These are phyloP conservation scores for Xenus cinereus DNA, from an alignment of 2,113 vertebrate species.

Conservation along the genomic window DNA sequence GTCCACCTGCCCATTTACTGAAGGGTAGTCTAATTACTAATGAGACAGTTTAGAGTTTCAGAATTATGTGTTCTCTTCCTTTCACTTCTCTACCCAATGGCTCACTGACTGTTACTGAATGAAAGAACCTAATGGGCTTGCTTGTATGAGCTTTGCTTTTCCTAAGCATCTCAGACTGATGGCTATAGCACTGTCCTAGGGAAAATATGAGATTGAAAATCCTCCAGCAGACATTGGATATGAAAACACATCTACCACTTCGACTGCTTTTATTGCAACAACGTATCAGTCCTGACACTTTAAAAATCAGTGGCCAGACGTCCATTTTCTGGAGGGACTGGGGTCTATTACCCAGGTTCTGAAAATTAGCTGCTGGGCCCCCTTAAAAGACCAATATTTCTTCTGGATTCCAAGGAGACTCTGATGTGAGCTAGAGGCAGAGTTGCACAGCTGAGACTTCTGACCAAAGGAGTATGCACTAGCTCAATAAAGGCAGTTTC, in stretches of 20 bases:
- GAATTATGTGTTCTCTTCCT: background rate
- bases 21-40: background rate
- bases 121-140: background rate
- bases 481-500: background rate
- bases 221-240: background rate
- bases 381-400: background rate
- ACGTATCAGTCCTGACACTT: background rate
- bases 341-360: background rate
- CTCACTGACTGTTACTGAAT: background rate
- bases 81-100: background rate
- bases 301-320: background rate
- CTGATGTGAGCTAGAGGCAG: background rate
- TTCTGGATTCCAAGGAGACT: background rate
- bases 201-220: background rate
- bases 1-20: background rate
- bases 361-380: background rate
- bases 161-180: background rate
- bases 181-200: background rate
- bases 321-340: background rate
- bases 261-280: background rate
- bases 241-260: background rate
- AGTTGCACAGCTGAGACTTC: background rate
- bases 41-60: background rate
- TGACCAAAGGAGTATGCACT: background rate
- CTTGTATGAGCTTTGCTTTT: background rate